Percentiles rank a stretch among this genome's conserved stretches.
Evolutionary conservation across 2,888 invertebrate genomes (phyloP).

Genomic region (Cryptus armator): DNA sequence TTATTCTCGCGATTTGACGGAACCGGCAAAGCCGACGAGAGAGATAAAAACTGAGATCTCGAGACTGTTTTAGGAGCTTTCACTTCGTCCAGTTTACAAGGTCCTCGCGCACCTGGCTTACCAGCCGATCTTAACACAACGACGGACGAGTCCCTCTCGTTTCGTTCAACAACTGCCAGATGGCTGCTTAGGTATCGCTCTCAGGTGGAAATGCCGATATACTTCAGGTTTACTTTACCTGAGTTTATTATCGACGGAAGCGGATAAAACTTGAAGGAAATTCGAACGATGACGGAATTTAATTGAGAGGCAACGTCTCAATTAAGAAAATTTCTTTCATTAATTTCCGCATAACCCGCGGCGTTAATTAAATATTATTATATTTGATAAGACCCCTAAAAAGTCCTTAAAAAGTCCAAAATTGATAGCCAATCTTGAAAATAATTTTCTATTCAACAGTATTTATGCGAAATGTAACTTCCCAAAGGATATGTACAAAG

Average conservation of each 20-base stretch:
- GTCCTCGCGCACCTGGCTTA: slow-evolving; percentile 52
- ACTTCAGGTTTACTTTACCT: slow-evolving; percentile 6
- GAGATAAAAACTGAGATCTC: slow-evolving; percentile 7
- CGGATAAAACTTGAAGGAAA: too few relatives aligned
- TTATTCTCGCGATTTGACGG: slow-evolving; percentile 39
- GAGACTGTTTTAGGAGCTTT: slow-evolving; percentile 33
- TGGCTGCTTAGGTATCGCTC: slow-evolving; percentile 46
- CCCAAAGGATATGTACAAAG: too few relatives aligned
- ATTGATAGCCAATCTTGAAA: too few relatives aligned
- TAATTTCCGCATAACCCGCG: too few relatives aligned
- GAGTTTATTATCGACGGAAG: slow-evolving; percentile 35
- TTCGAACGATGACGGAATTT: too few relatives aligned
- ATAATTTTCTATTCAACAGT: too few relatives aligned
- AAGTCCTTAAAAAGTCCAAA: too few relatives aligned
- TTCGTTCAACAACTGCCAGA: slow-evolving; percentile 59
- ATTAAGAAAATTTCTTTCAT: too few relatives aligned
- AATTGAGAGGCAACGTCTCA: too few relatives aligned
- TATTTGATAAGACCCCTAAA: too few relatives aligned
- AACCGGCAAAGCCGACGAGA: slow-evolving; percentile 8
- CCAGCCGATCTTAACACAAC: slow-evolving; percentile 50
- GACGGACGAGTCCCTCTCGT: not conserved
- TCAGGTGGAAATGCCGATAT: slow-evolving; percentile 36
- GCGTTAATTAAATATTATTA: too few relatives aligned
- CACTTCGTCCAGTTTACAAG: slow-evolving; percentile 46
- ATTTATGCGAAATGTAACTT: too few relatives aligned